phyloP scores from a whole-genome alignment of 2,888 invertebrate genomes.

The Rhodophaea formosa region DNA sequence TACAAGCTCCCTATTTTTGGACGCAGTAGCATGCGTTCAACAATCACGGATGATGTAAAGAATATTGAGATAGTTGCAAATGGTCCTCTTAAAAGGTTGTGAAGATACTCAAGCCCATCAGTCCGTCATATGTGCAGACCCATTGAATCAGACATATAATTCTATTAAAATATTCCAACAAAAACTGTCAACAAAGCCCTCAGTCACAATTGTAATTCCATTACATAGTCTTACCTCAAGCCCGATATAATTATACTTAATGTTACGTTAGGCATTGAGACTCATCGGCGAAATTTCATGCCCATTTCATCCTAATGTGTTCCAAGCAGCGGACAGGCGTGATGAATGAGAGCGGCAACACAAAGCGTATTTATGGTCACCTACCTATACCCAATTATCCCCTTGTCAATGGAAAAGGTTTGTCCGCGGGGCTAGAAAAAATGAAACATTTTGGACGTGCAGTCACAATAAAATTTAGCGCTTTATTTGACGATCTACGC shows the following conservation, averaged over 20 bases:
- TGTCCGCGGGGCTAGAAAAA: constrained; percentile 52
- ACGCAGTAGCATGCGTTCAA: too few relatives aligned
- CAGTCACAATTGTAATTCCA: constrained; percentile 44
- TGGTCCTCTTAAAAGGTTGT: background rate
- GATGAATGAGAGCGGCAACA: constrained; percentile 68
- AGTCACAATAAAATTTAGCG: constrained; percentile 12
- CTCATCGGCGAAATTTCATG: constrained; percentile 67
- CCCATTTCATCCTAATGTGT: constrained; percentile 66
- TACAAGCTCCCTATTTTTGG: too few relatives aligned
- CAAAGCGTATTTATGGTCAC: constrained; percentile 62
- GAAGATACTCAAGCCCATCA: background rate
- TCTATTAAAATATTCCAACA: background rate
- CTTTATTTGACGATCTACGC: constrained; percentile 9
- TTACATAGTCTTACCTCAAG: constrained; percentile 53
- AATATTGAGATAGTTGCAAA: too few relatives aligned
- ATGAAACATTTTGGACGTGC: constrained; percentile 21
- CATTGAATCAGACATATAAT: background rate
- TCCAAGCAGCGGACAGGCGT: constrained; percentile 57
- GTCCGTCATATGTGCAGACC: background rate
- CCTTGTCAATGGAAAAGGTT: constrained; percentile 44
- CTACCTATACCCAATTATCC: constrained; percentile 62
- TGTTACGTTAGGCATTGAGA: constrained; percentile 53
- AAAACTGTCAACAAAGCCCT: constrained; percentile 28
- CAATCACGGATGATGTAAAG: too few relatives aligned
- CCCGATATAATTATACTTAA: constrained; percentile 64